Base-by-base conservation (phyloP, 2,888 invertebrate species). In the Mesopsocus fuscifrons region DNA sequence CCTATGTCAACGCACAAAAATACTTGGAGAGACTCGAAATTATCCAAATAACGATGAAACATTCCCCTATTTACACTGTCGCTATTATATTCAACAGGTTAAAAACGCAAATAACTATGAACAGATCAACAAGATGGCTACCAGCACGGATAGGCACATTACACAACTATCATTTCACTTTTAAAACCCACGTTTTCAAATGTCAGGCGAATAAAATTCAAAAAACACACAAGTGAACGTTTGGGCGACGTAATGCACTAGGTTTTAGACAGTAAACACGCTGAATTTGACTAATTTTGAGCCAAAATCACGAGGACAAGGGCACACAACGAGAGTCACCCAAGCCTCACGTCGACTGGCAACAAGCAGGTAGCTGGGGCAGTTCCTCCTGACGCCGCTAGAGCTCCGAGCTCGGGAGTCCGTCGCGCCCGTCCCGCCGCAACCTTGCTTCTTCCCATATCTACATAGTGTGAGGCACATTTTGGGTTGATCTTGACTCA, bases 111-210 rank as follows among this genome's bases (percentile, higher is more conserved):
- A 11, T 26, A 26, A 26, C 26, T 26, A 26, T 11, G 11, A 26
- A 16, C 15, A 38, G 38, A 38, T 38, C 26, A 26, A 26, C 38
- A 38, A 38, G 38, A 38, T 38, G 38, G 38, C 38, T 38, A 15
- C 38, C 38, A 20, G n/a, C 20, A n/a, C 38, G 20, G 20, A 38
- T n/a, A 34, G 4, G 21, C 13, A 38, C 17, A 38, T 38, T 38
- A 38, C 38, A 38, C 38, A 38, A 38, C 38, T 20, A 21, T 38
- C 15, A 20, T 38, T 38, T 38, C 38, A 38, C 38, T 38, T 38
- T 38, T 18, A 38, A 15, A 26, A n/a, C n/a, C n/a, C n/a, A n/a
- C n/a, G n/a, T n/a, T n/a, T n/a, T n/a, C 26, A 9, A 9, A 11
- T 26, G 26, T 26, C 26, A 26, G 8, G 26, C 26, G 11, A 26